These are phyloP conservation scores for Lates calcarifer DNA, from an alignment of 2,113 vertebrate species.

Conservation along the genomic window DNA sequence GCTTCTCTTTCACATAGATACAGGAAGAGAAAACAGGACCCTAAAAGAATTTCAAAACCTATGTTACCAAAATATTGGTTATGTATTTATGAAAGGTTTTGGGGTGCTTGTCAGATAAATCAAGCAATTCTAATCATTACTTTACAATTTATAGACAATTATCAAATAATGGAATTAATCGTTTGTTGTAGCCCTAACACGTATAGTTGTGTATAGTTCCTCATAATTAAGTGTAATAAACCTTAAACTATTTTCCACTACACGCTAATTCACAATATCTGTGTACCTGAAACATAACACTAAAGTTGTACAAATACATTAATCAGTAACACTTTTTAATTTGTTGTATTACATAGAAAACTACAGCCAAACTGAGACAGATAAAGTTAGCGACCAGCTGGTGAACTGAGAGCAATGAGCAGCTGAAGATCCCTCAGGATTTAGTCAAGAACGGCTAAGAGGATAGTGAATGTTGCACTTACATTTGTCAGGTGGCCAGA, in stretches of 20 bases:
- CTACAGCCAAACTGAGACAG: no score
- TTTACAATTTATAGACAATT: background rate
- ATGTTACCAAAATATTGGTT: constrained; percentile 21
- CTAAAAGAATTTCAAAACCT: background rate
- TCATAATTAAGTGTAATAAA: no score
- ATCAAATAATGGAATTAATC: background rate
- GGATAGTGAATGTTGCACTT: background rate
- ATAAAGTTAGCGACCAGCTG: no score
- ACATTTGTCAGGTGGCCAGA: background rate
- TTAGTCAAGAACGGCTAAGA: background rate
- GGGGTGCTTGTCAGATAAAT: no score
- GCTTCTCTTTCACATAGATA: background rate
- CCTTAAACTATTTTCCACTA: no score
- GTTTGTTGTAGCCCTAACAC: no score
- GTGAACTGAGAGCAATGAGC: background rate
- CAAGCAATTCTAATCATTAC: no score
- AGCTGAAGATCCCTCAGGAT: no score
- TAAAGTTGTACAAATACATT: background rate
- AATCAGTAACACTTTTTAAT: background rate
- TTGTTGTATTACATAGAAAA: background rate
- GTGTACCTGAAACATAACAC: background rate
- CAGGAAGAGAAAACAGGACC: background rate
- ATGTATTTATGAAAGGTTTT: background rate
- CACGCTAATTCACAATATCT: background rate
- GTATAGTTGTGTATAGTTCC: no score